Base-by-base conservation (phyloP, 1,140 invertebrate species). In the Zaprionus ornatus region DNA sequence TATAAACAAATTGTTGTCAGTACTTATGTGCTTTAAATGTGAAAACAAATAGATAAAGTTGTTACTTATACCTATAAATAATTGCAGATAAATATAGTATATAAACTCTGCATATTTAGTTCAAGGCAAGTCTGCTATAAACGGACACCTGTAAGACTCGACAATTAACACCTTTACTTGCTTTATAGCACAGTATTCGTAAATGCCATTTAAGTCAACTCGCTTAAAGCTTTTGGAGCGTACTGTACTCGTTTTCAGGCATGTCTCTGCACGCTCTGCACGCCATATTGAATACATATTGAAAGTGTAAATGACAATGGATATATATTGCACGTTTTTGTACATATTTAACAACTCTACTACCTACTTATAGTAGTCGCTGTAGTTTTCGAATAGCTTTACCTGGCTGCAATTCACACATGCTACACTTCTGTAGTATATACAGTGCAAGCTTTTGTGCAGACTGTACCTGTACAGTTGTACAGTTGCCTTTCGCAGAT, bases 401-500 rank as follows among this genome's bases (percentile, higher is more conserved):
- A 55, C 40, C 12, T 37, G 40, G 7, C 13, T 65, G 50, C n/a
- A 65, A 55, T 66, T 66, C 40, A 45, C 63, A 65, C 54, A 40
- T 56, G 63, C 52, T 35, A 9, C 27, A 54, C 32, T 21, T 54
- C 19, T 55, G 23, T 37, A 50, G 19, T 52, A 50, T 59, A 17
- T 25, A 52, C 27, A 45, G 25, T 29, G 10, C 17, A 32, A 25
- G 48, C 27, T 62, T 35, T 75, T 45, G 54, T 59, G 67, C 61
- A 59, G 21, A 72, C 69, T 65, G 68, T 60, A 61, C 61, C 27
- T 37, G 50, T 13, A 17, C 29, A n/a, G n/a, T n/a, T n/a, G n/a
- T n/a, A n/a, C n/a, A 10, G 29, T 37, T 67, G 35, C 54, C 66
- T 75, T 74, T 81, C 54, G 7, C 37, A 60, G 80, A 69, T 59